Base-by-base conservation (phyloP, 2,888 invertebrate species). In the Calameuta idolon region DNA sequence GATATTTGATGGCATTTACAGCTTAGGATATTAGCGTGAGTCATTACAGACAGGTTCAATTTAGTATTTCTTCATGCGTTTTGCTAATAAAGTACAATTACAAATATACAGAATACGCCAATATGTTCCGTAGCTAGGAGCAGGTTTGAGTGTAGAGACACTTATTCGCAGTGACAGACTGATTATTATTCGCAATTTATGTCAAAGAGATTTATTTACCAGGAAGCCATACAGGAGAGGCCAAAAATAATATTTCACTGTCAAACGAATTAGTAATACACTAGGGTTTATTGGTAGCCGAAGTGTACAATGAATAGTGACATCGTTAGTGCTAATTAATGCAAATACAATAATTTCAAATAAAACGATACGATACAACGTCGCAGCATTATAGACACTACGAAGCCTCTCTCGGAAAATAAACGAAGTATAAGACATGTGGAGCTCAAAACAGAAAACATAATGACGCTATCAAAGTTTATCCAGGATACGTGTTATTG, bases 211-310 rank as follows among this genome's bases (percentile, higher is more conserved):
- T 55, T 55, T 23, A 23, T 23, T 55, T 9, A 55, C 15, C 9
- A 55, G 23, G 23, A 9, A 55, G 9, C 9, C 5, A 9, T 9
- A 23, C 9, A 23, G 23, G 55, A 23, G 23, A 55, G 55, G 9
- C 23, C 55, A 23, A 23, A 55, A 55, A 23, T 23, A 55, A 55
- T 55, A 9, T 55, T 55, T 9, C 55, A 55, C 23, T 55, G 9
- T 23, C 23, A 55, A 55, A 34, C 71, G 40, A 77, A 34, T 69
- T 81, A 84, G 78, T 86, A 86, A 85, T 87, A 87, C 88, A 89
- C 88, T 89, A 90, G 88, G 86, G 82, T 89, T 90, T 90, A 89
- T 90, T 89, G 86, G 84, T 87, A 88, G 88, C 85, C 83, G 84
- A 85, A 86, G 87, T 89, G 87, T 88, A 90, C 89, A 89, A 88